These are phyloP conservation scores for Scortum barcoo DNA, from an alignment of 2,113 vertebrate genomes.

Conservation along the genomic window DNA sequence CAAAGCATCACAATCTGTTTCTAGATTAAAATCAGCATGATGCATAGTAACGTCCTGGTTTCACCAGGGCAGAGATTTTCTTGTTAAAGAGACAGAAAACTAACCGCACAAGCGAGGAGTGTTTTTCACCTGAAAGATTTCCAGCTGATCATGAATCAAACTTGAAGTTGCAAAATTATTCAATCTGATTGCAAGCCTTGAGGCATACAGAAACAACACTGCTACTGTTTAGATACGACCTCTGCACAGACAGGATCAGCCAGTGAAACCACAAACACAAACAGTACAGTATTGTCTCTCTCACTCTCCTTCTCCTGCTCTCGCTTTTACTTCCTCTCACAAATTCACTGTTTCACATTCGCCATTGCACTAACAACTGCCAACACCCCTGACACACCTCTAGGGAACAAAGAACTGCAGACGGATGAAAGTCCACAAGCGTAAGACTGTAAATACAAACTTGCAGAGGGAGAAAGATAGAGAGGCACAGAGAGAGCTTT, in stretches of 20 bases:
- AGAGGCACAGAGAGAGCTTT: slow-evolving; percentile 25
- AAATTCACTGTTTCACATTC: not conserved
- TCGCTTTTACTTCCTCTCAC: slow-evolving; percentile 32
- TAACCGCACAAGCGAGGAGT: slow-evolving; percentile 2
- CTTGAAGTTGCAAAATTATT: slow-evolving; percentile 49
- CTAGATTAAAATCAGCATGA: slow-evolving; percentile 53
- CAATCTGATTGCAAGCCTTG: slow-evolving; percentile 35
- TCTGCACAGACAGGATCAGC: slow-evolving; percentile 57
- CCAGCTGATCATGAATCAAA: slow-evolving; percentile 33
- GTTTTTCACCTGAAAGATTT: slow-evolving; percentile 37
- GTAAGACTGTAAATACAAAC: slow-evolving; percentile 24
- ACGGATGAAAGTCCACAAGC: slow-evolving; percentile 8
- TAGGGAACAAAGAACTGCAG: slow-evolving; percentile 25
- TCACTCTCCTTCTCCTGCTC: not conserved
- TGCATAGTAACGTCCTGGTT: slow-evolving; percentile 25
- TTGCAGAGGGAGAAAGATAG: not conserved
- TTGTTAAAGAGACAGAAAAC: slow-evolving; percentile 15
- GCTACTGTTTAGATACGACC: slow-evolving; percentile 33
- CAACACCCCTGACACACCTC: slow-evolving; percentile 42
- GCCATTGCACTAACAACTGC: not conserved
- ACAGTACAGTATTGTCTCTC: slow-evolving; percentile 18
- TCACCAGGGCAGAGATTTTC: slow-evolving; percentile 9
- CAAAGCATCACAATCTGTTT: slow-evolving; percentile 36
- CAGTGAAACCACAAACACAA: slow-evolving; percentile 50
- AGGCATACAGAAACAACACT: slow-evolving; percentile 49